phyloP scores from a whole-genome alignment of 2,888 invertebrate genomes.

The Agrilus cyanescens region DNA sequence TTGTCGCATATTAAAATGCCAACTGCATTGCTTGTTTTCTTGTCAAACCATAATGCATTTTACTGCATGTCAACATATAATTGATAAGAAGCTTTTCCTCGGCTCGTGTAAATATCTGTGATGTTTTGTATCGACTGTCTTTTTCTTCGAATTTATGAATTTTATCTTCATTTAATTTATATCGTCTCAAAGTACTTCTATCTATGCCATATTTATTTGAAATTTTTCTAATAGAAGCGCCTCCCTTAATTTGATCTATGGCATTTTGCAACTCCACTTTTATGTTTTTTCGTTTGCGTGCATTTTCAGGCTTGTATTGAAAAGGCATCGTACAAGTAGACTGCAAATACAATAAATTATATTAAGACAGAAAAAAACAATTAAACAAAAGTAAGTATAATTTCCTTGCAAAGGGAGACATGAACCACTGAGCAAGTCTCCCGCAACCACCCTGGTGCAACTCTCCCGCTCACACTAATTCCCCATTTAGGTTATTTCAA shows the following conservation, averaged over 20 bases:
- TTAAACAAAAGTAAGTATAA: too few species aligned
- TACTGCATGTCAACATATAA: conserved; percentile 2
- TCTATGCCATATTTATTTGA: neutral
- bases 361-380: neutral
- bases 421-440: neutral
- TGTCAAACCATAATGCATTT: conserved; percentile 4
- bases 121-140: neutral
- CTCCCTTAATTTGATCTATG: neutral
- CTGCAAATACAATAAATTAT: neutral
- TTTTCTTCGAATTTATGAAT: neutral
- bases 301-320: conserved; percentile 1
- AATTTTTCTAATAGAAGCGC: neutral
- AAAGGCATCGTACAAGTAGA: neutral
- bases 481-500: neutral
- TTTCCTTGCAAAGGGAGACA: too few species aligned
- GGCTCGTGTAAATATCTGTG: neutral
- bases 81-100: conserved; percentile 2
- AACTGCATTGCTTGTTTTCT: conserved; percentile 1
- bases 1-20: neutral
- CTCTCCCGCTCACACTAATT: conserved; percentile 1
- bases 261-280: conserved; percentile 1
- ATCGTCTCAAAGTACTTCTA: neutral
- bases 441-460: neutral
- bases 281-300: conserved; percentile 1
- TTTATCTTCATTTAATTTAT: conserved; percentile 1